Percentiles rank a stretch among this genome's conserved stretches.
Evolutionary conservation across 2,797 vertebrate species (phyloP).

Genomic region (Pseudochirops cupreus): DNA sequence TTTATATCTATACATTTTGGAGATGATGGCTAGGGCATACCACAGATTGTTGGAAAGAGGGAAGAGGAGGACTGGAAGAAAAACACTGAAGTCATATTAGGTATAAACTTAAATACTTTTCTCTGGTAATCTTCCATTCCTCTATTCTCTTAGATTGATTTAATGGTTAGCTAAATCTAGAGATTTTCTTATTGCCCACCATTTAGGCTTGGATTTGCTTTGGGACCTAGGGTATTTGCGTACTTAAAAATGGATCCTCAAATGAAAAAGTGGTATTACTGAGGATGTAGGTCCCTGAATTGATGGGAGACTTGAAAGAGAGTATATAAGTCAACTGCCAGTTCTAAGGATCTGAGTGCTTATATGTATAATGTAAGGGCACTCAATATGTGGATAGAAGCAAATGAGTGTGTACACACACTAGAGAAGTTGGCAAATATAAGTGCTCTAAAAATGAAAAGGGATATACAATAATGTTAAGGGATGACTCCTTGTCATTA

Average conservation of each 20-base stretch:
- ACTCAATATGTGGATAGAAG: not conserved
- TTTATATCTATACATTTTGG: not conserved
- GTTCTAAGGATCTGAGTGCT: slow-evolving; percentile 34
- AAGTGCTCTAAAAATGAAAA: slow-evolving; percentile 1
- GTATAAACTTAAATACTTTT: not conserved
- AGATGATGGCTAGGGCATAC: not conserved
- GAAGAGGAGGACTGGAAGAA: not conserved
- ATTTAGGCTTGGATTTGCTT: not conserved
- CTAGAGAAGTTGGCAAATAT: not conserved
- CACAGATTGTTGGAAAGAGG: not conserved
- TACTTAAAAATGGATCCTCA: slow-evolving; percentile 11
- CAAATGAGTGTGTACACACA: not conserved
- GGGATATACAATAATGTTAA: not conserved
- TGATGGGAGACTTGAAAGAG: not conserved
- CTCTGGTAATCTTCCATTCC: not conserved
- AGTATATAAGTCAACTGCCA: not conserved
- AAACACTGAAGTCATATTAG: not conserved
- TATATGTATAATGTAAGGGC: not conserved
- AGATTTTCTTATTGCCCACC: not conserved
- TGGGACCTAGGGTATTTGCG: slow-evolving; percentile 18
- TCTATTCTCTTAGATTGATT: not conserved
- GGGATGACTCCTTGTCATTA: not conserved
- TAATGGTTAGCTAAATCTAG: not conserved
- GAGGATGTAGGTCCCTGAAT: not conserved
- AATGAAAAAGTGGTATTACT: not conserved